Percentiles rank a stretch among this genome's conserved stretches.
Conservation (phyloP, 2,797 vertebrate species). For the Ctenopoma multispine region DNA sequence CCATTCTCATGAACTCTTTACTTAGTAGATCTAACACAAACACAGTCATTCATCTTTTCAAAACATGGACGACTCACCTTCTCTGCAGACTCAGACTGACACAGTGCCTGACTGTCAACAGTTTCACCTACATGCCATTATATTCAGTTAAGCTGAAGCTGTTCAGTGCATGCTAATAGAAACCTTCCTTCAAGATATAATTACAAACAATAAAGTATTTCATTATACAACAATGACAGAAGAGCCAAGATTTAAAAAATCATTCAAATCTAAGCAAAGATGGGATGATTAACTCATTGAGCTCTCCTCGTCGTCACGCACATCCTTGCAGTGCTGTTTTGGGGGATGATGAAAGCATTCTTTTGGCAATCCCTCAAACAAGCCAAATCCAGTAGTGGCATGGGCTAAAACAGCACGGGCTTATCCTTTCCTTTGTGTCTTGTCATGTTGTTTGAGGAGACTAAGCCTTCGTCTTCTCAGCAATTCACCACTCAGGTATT, state of each 20-base stretch:
- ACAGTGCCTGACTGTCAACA: conserved; percentile 27
- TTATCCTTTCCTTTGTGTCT: conserved; percentile 78
- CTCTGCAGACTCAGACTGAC: conserved; percentile 42
- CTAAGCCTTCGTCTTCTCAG: conserved; percentile 72
- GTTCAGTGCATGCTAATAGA: background rate
- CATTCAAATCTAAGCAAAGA: conserved; percentile 59
- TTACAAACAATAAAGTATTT: conserved; percentile 23
- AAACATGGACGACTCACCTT: conserved; percentile 32
- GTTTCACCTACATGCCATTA: conserved; percentile 15
- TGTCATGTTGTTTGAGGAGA: conserved; percentile 75
- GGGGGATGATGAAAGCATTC: conserved; percentile 86
- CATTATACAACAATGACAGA: background rate
- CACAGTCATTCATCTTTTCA: conserved; percentile 67
- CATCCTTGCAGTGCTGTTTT: conserved; percentile 73
- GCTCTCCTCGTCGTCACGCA: conserved; percentile 48
- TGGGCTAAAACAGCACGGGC: conserved; percentile 76
- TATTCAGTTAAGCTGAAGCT: conserved; percentile 2
- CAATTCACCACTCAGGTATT: conserved; percentile 75
- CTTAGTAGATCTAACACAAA: conserved; percentile 68
- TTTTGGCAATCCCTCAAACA: conserved; percentile 81
- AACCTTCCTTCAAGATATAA: conserved; percentile 28
- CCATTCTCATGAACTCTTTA: conserved; percentile 81
- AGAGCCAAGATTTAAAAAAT: conserved; percentile 12
- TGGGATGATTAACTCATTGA: conserved; percentile 63
- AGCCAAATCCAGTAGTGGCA: conserved; percentile 72